Evolutionary conservation across 1,140 invertebrate genomes (phyloP), one percentile per base, ranked within the genome.

Genomic region (Condylostylus longicornis): DNA sequence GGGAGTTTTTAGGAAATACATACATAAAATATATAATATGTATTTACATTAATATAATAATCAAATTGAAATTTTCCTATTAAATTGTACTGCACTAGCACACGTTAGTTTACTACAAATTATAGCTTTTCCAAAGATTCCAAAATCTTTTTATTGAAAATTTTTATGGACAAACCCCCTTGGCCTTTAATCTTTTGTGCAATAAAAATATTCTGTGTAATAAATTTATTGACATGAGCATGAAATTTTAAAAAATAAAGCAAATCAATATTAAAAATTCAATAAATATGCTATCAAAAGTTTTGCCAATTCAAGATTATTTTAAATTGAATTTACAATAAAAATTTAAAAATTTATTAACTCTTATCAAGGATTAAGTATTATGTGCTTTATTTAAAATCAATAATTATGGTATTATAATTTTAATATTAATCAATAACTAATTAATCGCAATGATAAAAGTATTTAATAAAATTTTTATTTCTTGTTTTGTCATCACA

Each of bases 281-380:
- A 13, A 29, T 28, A 30, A 21, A 15, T 7, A 28, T 28, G 18
- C 12, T 31, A 31, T n/a, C 7, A 25, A n/a, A 25, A 8, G n/a
- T 25, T n/a, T n/a, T 7, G 23, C 23, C n/a, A n/a, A 8, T 25
- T 30, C 6, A 19, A 15, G 40, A 43, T 40, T 37, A 43, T 45
- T 25, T 42, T 36, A 33, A 34, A 13, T 10, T 21, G 14, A 27
- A 12, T 45, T 34, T 15, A 42, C 17, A 17, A 23, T 9, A 36
- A 30, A 32, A 19, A 33, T 33, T 17, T 34, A 21, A 5, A 37
- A 35, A 25, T 32, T 38, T 34, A 38, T 35, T 42, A 41, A 43
- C 42, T 46, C 50, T 50, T 36, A 50, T 50, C 19, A 25, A 13
- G 28, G 40, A 29, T 42, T 30, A 30, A 28, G 6, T 20, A 20